phyloP scores from a whole-genome alignment of 2,797 vertebrate genomes.

The Emydoidea blandingii region DNA sequence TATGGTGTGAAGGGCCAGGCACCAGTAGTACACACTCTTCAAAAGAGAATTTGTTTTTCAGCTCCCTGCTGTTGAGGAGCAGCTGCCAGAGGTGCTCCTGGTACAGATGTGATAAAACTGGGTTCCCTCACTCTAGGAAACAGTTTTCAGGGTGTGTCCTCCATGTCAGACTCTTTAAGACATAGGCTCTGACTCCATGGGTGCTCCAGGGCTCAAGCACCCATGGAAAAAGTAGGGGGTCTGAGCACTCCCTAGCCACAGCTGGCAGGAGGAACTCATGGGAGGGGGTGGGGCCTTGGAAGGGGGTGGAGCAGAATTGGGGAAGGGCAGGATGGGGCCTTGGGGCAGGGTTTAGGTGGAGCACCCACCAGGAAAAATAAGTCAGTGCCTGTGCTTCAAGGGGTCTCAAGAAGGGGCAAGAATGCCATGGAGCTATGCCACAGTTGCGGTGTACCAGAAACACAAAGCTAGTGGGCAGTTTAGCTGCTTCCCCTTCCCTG shows the following conservation, averaged over 20 bases:
- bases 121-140: background rate
- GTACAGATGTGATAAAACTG: background rate
- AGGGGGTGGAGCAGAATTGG: too few species aligned
- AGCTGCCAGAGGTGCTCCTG: background rate
- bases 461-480: background rate
- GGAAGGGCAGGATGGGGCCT: too few species aligned
- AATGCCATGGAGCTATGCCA: background rate
- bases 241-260: too few species aligned
- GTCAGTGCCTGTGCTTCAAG: fast-evolving
- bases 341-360: too few species aligned
- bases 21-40: background rate
- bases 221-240: too few species aligned
- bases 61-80: background rate
- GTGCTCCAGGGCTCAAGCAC: too few species aligned
- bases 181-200: too few species aligned
- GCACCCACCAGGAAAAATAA: too few species aligned
- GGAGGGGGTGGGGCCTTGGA: too few species aligned
- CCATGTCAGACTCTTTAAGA: background rate
- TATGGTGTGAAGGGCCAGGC: background rate
- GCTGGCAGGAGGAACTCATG: too few species aligned
- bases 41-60: background rate
- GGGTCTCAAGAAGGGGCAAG: fast-evolving
- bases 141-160: background rate
- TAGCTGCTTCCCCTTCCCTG: background rate
- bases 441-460: background rate